Evolutionary conservation across 2,888 invertebrate genomes (phyloP).

Genomic region (Agrotis exclamationis): DNA sequence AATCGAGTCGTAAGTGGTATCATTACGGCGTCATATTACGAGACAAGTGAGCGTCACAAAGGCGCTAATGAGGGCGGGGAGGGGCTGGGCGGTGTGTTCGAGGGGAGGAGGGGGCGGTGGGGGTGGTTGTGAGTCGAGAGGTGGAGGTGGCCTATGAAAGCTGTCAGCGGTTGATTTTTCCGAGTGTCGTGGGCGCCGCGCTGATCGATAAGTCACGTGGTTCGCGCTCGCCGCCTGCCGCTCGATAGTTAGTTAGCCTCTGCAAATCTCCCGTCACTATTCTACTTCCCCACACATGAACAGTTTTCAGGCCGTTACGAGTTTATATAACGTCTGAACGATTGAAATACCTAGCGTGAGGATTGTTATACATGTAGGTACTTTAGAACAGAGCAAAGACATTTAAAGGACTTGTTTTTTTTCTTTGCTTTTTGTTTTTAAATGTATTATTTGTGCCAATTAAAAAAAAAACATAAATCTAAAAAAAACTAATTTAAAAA

Average conservation of each 20-base stretch:
- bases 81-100: slow-evolving; percentile 58
- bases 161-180: slow-evolving; percentile 91
- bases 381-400: neutral
- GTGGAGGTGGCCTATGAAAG: slow-evolving; percentile 86
- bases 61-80: slow-evolving; percentile 89
- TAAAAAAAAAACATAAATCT: too few relatives aligned
- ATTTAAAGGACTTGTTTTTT: neutral
- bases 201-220: slow-evolving; percentile 91
- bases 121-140: slow-evolving; percentile 67
- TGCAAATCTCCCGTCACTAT: slow-evolving; percentile 87
- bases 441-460: neutral
- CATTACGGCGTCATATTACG: slow-evolving; percentile 87
- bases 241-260: slow-evolving; percentile 87
- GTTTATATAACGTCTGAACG: slow-evolving; percentile 55
- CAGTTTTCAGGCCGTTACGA: slow-evolving; percentile 59
- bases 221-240: slow-evolving; percentile 76
- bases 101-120: slow-evolving; percentile 62
- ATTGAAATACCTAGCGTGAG: slow-evolving; percentile 21
- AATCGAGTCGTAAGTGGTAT: slow-evolving; percentile 86
- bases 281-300: slow-evolving; percentile 69
- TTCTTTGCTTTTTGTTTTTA: neutral
- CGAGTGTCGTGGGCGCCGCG: slow-evolving; percentile 89
- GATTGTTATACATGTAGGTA: slow-evolving; percentile 14
- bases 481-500: too few relatives aligned
- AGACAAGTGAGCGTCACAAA: slow-evolving; percentile 90